These are phyloP conservation scores for Parus major DNA, from an alignment of 2,113 vertebrate genomes.

Conservation along the genomic window DNA sequence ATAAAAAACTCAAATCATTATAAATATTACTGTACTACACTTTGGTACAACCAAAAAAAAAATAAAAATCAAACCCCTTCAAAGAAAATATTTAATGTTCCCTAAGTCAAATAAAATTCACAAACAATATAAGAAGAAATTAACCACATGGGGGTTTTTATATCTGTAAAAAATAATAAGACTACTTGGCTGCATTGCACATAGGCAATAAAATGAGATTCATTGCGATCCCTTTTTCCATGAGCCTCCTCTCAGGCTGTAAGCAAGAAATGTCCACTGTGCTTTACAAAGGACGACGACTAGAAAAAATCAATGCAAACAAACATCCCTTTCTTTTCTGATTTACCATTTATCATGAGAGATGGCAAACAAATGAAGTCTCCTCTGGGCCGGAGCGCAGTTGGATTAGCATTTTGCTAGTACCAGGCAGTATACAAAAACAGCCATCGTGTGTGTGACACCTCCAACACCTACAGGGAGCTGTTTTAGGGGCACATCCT, in stretches of 20 bases:
- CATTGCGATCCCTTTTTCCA: constrained; percentile 43
- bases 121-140: constrained; percentile 50
- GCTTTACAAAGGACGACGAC: constrained; percentile 77
- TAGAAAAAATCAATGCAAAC: constrained; percentile 64
- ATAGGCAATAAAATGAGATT: constrained; percentile 56
- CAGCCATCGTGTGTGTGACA: neutral
- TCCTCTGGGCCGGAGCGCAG: constrained; percentile 56
- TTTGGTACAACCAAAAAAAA: constrained; percentile 39
- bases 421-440: constrained; percentile 37
- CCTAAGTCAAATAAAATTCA: constrained; percentile 48
- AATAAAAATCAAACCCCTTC: neutral
- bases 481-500: constrained; percentile 46
- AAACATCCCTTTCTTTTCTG: constrained; percentile 40
- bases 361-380: constrained; percentile 29
- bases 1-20: constrained; percentile 11
- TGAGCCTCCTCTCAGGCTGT: constrained; percentile 50
- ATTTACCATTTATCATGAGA: constrained; percentile 18
- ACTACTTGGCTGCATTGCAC: constrained; percentile 60
- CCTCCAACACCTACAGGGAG: constrained; percentile 43
- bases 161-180: constrained; percentile 62
- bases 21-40: constrained; percentile 48
- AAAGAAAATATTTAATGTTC: constrained; percentile 38
- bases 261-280: constrained; percentile 75
- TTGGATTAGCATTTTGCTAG: constrained; percentile 27
- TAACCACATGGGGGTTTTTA: constrained; percentile 31